Evolutionary conservation across 2,888 invertebrate genomes (phyloP).

Genomic region (Lamproptera curius): DNA sequence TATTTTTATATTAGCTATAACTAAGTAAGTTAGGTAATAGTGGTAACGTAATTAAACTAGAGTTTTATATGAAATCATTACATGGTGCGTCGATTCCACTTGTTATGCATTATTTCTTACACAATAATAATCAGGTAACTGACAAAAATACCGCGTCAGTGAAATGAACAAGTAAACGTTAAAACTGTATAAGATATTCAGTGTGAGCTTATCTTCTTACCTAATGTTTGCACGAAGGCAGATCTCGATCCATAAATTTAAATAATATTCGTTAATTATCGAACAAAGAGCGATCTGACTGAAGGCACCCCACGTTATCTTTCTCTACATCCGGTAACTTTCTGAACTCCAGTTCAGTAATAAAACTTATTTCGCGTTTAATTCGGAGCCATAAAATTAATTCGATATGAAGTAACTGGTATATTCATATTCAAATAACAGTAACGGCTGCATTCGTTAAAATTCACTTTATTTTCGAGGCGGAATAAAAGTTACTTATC

Average conservation of each 20-base stretch:
- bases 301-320: not conserved
- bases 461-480: slow-evolving; percentile 1
- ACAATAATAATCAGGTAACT: slow-evolving; percentile 2
- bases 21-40: too few species aligned
- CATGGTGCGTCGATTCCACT: too few species aligned
- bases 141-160: slow-evolving; percentile 30
- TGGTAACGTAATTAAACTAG: too few species aligned
- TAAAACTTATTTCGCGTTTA: not conserved
- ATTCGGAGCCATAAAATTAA: not conserved
- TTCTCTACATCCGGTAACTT: not conserved
- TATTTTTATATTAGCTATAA: too few species aligned
- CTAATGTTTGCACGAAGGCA: slow-evolving; percentile 34
- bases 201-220: slow-evolving; percentile 52
- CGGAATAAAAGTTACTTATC: slow-evolving; percentile 12
- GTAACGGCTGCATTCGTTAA: not conserved
- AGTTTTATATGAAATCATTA: too few species aligned
- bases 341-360: not conserved
- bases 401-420: not conserved
- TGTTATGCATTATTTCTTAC: too few species aligned
- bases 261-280: slow-evolving; percentile 25
- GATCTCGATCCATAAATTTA: slow-evolving; percentile 55
- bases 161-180: slow-evolving; percentile 51
- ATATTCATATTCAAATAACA: not conserved
- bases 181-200: slow-evolving; percentile 66
- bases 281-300: not conserved